Conservation (phyloP, 1,140 invertebrate species). For the Papilio helenus region DNA sequence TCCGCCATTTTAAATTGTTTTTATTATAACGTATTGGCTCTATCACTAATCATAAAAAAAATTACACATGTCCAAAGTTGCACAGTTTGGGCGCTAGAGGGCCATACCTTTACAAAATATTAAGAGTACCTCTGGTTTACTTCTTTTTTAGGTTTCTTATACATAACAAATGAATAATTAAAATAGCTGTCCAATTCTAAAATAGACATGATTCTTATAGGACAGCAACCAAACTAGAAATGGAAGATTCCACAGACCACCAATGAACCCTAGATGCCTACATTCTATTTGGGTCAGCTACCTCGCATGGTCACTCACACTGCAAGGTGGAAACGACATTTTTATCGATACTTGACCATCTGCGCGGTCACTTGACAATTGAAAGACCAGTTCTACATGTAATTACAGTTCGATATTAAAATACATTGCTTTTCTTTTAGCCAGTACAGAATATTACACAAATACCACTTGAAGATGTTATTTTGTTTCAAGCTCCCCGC, state of each 20-base stretch:
- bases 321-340: conserved; percentile 3
- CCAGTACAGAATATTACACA: not conserved
- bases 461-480: not conserved
- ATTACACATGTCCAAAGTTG: not conserved
- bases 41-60: not conserved
- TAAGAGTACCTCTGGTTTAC: not conserved
- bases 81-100: not conserved
- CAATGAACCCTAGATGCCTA: not conserved
- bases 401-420: not conserved
- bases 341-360: conserved; percentile 11
- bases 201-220: not conserved
- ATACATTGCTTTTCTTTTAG: not conserved
- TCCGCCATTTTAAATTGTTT: too few species aligned
- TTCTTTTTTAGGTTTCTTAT: not conserved
- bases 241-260: conserved; percentile 8
- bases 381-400: not conserved
- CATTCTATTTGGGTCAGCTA: conserved; percentile 3
- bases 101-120: not conserved
- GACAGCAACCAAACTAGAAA: conserved; percentile 7
- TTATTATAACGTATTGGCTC: too few species aligned
- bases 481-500: too few species aligned
- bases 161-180: not conserved
- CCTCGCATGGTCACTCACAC: not conserved
- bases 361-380: not conserved
- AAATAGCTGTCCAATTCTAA: not conserved